A percentile compares a stretch with the other conserved stretches of the same genome.
phyloP scores from a whole-genome alignment of 2,888 invertebrate species.

The Apantesis nais region DNA sequence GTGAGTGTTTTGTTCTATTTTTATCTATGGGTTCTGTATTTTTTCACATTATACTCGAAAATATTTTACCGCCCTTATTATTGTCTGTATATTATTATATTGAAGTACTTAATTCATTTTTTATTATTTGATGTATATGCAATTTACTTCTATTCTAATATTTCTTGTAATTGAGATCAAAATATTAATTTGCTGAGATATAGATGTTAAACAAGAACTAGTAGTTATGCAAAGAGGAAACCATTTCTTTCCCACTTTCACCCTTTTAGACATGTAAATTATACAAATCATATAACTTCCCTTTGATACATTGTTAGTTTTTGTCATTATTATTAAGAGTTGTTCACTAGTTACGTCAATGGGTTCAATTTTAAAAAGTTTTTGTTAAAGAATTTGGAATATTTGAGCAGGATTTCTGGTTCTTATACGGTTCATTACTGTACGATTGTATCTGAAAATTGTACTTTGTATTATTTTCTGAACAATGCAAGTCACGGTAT shows the following conservation, averaged over 20 bases:
- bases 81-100: background rate
- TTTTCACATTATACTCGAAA: background rate
- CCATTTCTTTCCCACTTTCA: conserved; percentile 40
- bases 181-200: background rate
- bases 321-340: background rate
- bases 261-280: conserved; percentile 38
- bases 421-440: background rate
- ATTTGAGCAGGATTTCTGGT: conserved; percentile 3
- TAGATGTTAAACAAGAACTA: conserved; percentile 31
- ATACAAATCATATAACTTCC: conserved; percentile 29
- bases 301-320: conserved; percentile 22
- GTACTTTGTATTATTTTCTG: background rate
- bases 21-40: conserved; percentile 12
- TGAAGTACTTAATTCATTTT: background rate
- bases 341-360: background rate
- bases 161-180: background rate
- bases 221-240: conserved; percentile 41
- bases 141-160: background rate
- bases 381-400: background rate
- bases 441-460: conserved; percentile 22
- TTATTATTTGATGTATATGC: no score
- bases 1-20: conserved; percentile 64
- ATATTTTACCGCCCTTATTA: background rate
- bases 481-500: conserved; percentile 3
- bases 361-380: background rate